These are phyloP conservation scores for Chromis chromis DNA, from an alignment of 2,797 vertebrate genomes.

Conservation along the genomic window DNA sequence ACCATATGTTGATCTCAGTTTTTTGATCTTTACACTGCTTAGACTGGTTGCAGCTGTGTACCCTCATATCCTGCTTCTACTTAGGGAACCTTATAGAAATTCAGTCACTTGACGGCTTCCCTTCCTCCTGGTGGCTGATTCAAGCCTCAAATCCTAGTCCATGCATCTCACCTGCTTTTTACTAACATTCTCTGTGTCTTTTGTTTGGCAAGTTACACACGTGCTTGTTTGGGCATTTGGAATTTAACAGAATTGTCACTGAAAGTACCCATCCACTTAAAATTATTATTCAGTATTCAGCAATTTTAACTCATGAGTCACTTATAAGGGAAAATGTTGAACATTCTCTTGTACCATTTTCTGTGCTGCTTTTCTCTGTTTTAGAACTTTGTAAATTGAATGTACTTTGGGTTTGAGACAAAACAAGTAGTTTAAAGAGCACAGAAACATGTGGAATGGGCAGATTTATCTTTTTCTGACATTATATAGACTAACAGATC, in stretches of 20 bases:
- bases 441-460: too few species aligned
- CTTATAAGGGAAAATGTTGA: too few species aligned
- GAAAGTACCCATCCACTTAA: neutral
- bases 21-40: neutral
- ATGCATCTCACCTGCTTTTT: conserved; percentile 29
- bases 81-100: neutral
- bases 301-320: neutral
- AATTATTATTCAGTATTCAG: neutral
- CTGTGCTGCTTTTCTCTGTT: neutral
- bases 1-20: neutral
- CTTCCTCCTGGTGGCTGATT: neutral
- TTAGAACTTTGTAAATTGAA: neutral
- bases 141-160: neutral
- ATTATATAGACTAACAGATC: too few species aligned
- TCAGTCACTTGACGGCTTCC: neutral
- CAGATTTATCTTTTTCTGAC: too few species aligned
- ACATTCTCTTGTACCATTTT: neutral
- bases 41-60: neutral
- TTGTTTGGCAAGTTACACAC: neutral
- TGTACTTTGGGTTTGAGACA: neutral
- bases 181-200: conserved; percentile 28
- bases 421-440: neutral
- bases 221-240: too few species aligned
- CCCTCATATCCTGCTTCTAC: neutral
- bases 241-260: neutral